Conservation (phyloP, 2,797 vertebrate genomes). For the Channa striata region DNA sequence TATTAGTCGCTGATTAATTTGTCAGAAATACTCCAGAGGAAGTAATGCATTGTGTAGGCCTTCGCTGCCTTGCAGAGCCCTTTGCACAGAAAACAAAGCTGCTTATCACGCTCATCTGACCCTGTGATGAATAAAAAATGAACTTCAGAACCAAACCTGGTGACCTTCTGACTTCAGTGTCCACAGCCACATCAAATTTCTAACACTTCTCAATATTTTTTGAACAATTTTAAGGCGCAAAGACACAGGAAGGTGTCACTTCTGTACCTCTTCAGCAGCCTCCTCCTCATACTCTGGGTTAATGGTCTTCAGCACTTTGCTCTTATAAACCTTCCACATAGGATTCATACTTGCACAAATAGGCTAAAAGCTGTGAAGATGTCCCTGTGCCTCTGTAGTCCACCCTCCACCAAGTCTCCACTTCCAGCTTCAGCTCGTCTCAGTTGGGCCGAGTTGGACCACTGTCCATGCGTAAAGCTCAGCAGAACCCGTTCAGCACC, state of each 20-base stretch:
- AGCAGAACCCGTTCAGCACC: constrained; percentile 33
- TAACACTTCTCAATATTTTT: background rate
- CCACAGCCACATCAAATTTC: background rate
- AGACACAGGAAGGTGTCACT: background rate
- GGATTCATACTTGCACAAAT: constrained; percentile 87
- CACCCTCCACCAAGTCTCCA: constrained; percentile 51
- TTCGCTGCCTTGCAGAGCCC: constrained; percentile 38
- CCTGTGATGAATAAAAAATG: constrained; percentile 60
- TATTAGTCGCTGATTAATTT: background rate
- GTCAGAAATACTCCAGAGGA: constrained; percentile 2
- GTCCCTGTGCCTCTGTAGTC: constrained; percentile 47
- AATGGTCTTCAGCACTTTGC: constrained; percentile 94
- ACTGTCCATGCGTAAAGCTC: constrained; percentile 61
- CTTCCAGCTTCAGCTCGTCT: constrained; percentile 53
- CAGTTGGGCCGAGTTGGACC: constrained; percentile 42
- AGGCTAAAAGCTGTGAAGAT: constrained; percentile 50
- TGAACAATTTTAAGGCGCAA: constrained; percentile 1
- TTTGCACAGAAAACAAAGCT: constrained; percentile 17
- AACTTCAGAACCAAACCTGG: constrained; percentile 42
- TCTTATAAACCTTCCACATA: constrained; percentile 93
- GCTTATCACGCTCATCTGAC: constrained; percentile 27
- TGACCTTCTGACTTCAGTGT: constrained; percentile 28
- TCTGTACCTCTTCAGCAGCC: constrained; percentile 88
- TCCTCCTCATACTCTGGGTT: constrained; percentile 88
- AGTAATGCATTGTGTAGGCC: background rate